These are phyloP conservation scores for Notothenia rossii DNA, from an alignment of 2,113 vertebrate genomes.

Conservation along the genomic window DNA sequence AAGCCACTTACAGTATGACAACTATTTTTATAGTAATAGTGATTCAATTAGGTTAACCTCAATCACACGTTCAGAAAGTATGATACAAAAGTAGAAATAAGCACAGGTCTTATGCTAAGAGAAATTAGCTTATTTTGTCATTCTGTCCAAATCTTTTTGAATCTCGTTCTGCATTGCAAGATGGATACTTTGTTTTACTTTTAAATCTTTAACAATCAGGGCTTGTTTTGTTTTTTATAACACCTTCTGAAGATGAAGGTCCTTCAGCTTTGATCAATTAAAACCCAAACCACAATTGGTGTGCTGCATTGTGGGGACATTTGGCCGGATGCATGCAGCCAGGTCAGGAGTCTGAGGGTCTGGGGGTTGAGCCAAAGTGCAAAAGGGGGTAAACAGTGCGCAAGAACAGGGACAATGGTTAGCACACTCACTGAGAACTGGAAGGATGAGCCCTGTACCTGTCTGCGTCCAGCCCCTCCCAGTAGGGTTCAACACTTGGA, in stretches of 20 bases:
- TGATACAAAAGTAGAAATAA: background rate
- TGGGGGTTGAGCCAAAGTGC: constrained; percentile 60
- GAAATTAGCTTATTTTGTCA: background rate
- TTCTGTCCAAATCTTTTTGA: background rate
- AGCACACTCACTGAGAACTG: constrained; percentile 84
- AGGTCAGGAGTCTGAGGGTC: constrained; percentile 57
- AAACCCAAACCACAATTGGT: constrained; percentile 48
- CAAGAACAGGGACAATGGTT: constrained; percentile 47
- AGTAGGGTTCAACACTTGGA: constrained; percentile 82
- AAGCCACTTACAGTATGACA: background rate
- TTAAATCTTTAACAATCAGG: background rate
- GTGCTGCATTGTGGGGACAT: constrained; percentile 49
- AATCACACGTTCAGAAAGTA: background rate
- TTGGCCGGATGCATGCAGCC: constrained; percentile 71
- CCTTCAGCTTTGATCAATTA: constrained; percentile 1
- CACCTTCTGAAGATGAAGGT: constrained; percentile 16
- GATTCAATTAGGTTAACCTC: background rate
- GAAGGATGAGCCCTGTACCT: constrained; percentile 78
- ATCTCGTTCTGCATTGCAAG: background rate
- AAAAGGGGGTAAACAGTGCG: constrained; percentile 49
- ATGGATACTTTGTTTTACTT: background rate
- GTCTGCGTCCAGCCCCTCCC: constrained; percentile 80
- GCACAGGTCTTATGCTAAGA: background rate
- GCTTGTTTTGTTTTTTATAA: background rate
- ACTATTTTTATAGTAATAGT: background rate